Percentiles rank a stretch among this genome's conserved stretches.
phyloP scores from a whole-genome alignment of 23 tunicate genomes.

The Diplosoma virens region DNA sequence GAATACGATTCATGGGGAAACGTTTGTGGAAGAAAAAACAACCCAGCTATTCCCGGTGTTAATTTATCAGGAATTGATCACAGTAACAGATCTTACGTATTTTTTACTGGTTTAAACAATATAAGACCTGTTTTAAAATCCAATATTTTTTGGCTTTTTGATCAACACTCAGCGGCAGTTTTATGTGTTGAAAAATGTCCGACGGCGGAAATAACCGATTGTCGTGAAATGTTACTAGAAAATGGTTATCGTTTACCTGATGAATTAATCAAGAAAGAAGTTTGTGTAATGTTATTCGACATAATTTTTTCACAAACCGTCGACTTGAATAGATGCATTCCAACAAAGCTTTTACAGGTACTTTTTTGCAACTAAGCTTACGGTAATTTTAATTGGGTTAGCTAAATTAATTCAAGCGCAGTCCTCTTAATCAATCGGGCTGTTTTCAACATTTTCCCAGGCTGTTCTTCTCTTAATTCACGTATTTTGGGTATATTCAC shows the following conservation, averaged over 20 bases:
- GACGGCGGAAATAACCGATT: conserved; percentile 18
- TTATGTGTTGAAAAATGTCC: conserved; percentile 82
- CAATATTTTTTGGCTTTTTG: background rate
- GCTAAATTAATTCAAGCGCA: too few species aligned
- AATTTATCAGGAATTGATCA: conserved; percentile 61
- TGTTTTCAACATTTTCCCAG: too few species aligned
- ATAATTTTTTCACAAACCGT: conserved; percentile 40
- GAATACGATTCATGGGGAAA: conserved; percentile 95
- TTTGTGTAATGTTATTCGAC: conserved; percentile 64
- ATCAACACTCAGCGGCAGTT: conserved; percentile 24
- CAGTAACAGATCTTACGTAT: conserved; percentile 19
- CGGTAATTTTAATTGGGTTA: too few species aligned
- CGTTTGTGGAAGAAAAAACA: conserved; percentile 68
- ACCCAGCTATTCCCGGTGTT: conserved; percentile 7
- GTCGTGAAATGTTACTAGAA: conserved; percentile 38
- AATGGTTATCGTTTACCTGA: conserved; percentile 45
- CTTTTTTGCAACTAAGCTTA: too few species aligned
- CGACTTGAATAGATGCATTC: conserved; percentile 70
- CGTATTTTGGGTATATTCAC: too few species aligned
- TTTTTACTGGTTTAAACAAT: conserved; percentile 54
- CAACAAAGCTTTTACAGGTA: conserved; percentile 41
- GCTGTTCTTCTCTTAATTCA: too few species aligned
- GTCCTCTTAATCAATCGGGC: too few species aligned
- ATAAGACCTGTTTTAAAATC: conserved; percentile 27
- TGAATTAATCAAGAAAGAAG: conserved; percentile 1